phyloP scores from a whole-genome alignment of 2,113 vertebrate species.

The Microtus richardsoni region DNA sequence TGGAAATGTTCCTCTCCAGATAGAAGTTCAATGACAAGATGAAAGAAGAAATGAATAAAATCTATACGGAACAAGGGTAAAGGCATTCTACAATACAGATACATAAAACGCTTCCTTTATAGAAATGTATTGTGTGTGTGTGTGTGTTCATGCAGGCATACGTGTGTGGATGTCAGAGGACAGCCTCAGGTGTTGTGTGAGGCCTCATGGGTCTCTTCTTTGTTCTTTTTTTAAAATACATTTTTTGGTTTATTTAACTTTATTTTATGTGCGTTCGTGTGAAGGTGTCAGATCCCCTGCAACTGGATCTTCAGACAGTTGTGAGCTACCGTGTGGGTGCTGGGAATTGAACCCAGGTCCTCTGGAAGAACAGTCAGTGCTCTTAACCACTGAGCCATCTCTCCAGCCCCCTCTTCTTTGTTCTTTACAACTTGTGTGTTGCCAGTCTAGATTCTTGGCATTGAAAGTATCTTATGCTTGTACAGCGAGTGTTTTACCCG shows the following conservation, averaged over 20 bases:
- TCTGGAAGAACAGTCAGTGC: no score
- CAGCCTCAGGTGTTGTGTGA: background rate
- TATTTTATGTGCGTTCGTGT: no score
- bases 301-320: no score
- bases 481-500: background rate
- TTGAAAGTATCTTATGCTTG: background rate
- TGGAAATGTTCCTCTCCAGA: slow-evolving; percentile 43
- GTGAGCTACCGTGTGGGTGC: no score
- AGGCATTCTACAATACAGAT: slow-evolving; percentile 43
- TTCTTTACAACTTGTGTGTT: background rate
- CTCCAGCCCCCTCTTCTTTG: background rate
- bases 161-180: background rate
- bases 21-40: slow-evolving; percentile 14
- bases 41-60: slow-evolving; percentile 36
- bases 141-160: background rate
- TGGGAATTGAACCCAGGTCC: no score
- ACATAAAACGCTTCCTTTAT: background rate
- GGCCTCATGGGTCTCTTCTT: background rate
- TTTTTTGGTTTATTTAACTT: no score
- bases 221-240: background rate
- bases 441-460: background rate
- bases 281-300: no score
- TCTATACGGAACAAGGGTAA: slow-evolving; percentile 52
- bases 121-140: no score
- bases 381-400: no score